phyloP scores from a whole-genome alignment of 1,140 invertebrate genomes.

The Doryteuthis pealeii region DNA sequence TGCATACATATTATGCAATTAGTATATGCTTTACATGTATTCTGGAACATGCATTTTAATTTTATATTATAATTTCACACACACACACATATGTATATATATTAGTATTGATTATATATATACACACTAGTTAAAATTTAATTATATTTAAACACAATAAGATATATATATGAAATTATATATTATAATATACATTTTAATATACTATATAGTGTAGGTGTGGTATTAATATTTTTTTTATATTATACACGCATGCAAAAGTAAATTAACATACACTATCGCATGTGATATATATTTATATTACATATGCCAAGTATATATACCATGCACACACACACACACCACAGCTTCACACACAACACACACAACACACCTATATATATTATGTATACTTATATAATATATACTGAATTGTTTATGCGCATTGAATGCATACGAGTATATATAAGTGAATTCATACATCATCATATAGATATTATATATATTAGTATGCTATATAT shows the following conservation, averaged over 20 bases:
- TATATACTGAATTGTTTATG: neutral
- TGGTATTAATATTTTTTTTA: no score
- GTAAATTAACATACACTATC: neutral
- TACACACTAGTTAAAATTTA: no score
- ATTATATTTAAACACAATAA: neutral
- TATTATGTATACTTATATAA: neutral
- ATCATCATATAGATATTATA: neutral
- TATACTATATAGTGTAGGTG: no score
- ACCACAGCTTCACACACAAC: neutral
- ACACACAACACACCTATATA: neutral
- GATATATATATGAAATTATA: no score
- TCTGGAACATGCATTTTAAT: no score
- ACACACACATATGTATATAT: neutral
- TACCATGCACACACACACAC: conserved; percentile 1
- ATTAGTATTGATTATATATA: neutral
- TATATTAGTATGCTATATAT: no score
- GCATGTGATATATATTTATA: neutral
- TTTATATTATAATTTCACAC: no score
- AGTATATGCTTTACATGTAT: no score
- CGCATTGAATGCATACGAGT: neutral
- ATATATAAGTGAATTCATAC: neutral
- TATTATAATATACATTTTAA: neutral
- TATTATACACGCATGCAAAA: no score
- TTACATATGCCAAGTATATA: neutral
- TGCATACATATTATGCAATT: no score